Evolutionary conservation across 1,140 invertebrate species (phyloP).

Genomic region (Hycleus cichorii): DNA sequence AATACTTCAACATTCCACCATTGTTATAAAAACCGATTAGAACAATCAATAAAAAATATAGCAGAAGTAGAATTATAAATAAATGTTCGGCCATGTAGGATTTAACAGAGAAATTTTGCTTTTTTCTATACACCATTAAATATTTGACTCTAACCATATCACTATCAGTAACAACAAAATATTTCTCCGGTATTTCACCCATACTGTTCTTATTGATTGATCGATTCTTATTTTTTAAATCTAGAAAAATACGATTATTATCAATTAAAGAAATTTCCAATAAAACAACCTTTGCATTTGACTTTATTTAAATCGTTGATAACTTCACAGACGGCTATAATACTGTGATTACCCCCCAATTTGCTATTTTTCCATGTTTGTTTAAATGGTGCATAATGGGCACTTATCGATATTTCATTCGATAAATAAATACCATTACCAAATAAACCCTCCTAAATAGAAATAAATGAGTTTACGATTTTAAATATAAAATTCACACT

Average conservation of each 20-base stretch:
- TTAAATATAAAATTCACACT: too few relatives aligned
- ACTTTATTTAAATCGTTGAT: constrained; percentile 60
- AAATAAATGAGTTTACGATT: not conserved
- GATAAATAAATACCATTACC: constrained; percentile 71
- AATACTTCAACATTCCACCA: not conserved
- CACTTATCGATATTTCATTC: constrained; percentile 59
- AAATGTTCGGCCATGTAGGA: not conserved
- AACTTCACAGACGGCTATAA: constrained; percentile 71
- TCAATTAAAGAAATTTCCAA: constrained; percentile 3
- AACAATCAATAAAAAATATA: constrained; percentile 5
- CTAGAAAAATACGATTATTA: constrained; percentile 18
- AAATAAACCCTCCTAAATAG: constrained; percentile 55
- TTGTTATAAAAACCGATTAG: not conserved
- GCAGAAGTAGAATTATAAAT: not conserved
- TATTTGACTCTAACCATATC: constrained; percentile 70
- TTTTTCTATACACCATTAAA: constrained; percentile 63
- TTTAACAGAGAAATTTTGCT: constrained; percentile 23
- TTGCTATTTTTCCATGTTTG: constrained; percentile 65
- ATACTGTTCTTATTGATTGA: constrained; percentile 42
- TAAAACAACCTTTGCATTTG: constrained; percentile 38
- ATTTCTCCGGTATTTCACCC: constrained; percentile 58
- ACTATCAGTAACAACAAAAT: constrained; percentile 68
- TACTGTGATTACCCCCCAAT: constrained; percentile 63
- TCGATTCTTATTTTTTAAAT: constrained; percentile 35
- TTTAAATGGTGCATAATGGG: constrained; percentile 61